Conservation (phyloP, 2,113 vertebrate species). For the Daboia siamensis region DNA sequence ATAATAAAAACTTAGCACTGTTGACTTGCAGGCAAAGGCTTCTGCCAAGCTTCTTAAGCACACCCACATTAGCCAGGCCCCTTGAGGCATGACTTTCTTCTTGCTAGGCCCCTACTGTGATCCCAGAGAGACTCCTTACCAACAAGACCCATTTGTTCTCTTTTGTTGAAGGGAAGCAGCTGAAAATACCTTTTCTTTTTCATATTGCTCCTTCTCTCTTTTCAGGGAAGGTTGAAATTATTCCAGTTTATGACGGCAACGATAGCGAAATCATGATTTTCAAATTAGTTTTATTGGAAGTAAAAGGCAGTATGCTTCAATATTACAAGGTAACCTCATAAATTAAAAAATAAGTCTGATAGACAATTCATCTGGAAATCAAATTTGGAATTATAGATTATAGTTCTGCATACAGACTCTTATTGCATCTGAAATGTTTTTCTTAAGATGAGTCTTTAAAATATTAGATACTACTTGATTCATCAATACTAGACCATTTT, state of each 20-base stretch:
- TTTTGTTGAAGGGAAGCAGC: background rate
- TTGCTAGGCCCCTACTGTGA: background rate
- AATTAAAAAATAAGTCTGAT: background rate
- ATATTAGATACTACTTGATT: background rate
- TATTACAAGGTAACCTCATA: background rate
- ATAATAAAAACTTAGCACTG: background rate
- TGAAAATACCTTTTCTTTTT: background rate
- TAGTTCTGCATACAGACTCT: background rate
- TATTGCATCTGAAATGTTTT: background rate
- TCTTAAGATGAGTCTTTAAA: background rate
- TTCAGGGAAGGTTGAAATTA: background rate
- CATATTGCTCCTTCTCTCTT: background rate
- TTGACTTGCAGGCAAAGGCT: background rate
- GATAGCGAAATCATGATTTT: background rate
- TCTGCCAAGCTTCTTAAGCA: background rate
- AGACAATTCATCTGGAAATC: background rate
- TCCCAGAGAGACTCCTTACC: background rate
- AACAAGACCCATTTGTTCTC: background rate
- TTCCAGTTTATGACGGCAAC: background rate
- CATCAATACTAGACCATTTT: background rate
- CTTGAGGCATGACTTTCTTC: background rate
- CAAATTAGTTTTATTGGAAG: background rate
- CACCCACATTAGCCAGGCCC: background rate
- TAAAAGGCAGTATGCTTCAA: background rate
- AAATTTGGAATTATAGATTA: background rate